A percentile compares a stretch with the other conserved stretches of the same genome.
phyloP scores from a whole-genome alignment of 2,888 invertebrate species.

The Philopedon plagiatum region DNA sequence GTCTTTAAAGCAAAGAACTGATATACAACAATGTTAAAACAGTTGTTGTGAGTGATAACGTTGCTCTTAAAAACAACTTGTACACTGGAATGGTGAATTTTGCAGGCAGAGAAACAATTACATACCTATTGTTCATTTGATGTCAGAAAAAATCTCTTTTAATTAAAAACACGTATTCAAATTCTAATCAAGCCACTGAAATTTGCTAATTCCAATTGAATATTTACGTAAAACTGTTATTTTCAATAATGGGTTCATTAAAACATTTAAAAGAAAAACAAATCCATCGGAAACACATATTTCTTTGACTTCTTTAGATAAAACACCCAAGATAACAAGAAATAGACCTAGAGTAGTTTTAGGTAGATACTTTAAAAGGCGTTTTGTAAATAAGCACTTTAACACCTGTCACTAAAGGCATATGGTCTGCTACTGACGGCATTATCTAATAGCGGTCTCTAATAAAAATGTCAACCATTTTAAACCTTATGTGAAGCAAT shows the following conservation, averaged over 20 bases:
- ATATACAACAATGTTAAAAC: too few species aligned
- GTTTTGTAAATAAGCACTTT: conserved; percentile 16
- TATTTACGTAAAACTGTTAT: background rate
- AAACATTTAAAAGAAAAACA: background rate
- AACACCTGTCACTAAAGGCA: conserved; percentile 32
- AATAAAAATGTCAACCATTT: conserved; percentile 19
- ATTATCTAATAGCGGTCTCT: conserved; percentile 10
- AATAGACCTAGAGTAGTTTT: background rate
- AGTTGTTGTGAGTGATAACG: too few species aligned
- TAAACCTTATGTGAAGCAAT: background rate
- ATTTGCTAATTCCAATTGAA: too few species aligned
- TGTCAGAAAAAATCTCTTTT: too few species aligned
- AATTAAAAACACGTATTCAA: too few species aligned
- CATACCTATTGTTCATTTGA: too few species aligned
- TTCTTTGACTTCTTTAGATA: conserved; percentile 4
- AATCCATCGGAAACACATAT: background rate
- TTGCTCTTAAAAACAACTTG: too few species aligned
- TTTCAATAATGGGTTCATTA: background rate
- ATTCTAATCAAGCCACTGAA: too few species aligned
- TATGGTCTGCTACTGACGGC: conserved; percentile 18
- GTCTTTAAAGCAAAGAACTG: too few species aligned
- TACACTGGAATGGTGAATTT: too few species aligned
- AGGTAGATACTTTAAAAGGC: conserved; percentile 12
- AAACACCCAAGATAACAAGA: background rate
- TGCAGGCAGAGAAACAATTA: too few species aligned